Base-by-base conservation (phyloP, 2,888 invertebrate genomes). In the Drosophila silvestris region DNA sequence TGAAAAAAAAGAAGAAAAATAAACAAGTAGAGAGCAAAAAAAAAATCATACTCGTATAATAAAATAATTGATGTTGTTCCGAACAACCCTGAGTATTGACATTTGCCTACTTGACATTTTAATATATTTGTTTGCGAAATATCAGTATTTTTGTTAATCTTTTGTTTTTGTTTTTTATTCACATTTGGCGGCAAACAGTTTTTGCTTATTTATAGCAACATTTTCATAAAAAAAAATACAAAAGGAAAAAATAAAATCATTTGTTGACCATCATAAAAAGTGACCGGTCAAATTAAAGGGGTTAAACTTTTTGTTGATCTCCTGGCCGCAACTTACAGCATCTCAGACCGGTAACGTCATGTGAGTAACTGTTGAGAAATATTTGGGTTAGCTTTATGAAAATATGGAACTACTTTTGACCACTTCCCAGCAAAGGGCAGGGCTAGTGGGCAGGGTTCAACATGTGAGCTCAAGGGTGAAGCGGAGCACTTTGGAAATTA, bases 51-150 rank as follows among this genome's bases (percentile, higher is more conserved):
- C 73, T 67, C 81, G 73, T 62, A 44, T 30, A 76, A 76, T 89
- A 71, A 84, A 77, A 78, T 87, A 86, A 89, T 86, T 86, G 87
- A 78, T 74, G 79, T 70, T 70, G 60, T 74, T 64, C 71, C 72
- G 60, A 64, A 52, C 53, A 75, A 77, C 83, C 74, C 75, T 70
- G 61, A 72, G 74, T 70, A 83, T 88, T 90, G 90, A 88, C 87
- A 85, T 88, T 89, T 87, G 87, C 67, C 88, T 74, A 71, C 76
- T 77, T 90, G 88, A 90, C 90, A 90, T 85, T 88, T 88, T 85
- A 90, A 88, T 88, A 81, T 67, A 78, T 84, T 79, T 81, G 87
- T 71, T 85, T 88, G 81, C 77, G 69, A 85, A 85, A 82, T 71
- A 41, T 62, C 26, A 75, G 74, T 74, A 58, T 30, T 63, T 33